Conservation (phyloP, 2,888 invertebrate genomes). For the Cinara cedri region DNA sequence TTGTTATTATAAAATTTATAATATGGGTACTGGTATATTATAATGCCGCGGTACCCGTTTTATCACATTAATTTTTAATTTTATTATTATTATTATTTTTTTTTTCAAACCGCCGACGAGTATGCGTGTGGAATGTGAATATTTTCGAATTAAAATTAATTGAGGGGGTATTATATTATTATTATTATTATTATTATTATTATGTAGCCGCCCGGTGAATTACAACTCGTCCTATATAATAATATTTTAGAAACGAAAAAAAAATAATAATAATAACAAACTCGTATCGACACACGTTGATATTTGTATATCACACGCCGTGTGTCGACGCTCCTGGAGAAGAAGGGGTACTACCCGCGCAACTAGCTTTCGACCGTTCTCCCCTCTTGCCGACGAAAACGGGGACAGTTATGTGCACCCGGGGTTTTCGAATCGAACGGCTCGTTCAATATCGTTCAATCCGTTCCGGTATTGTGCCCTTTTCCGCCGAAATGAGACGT, state of each 20-base stretch:
- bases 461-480: too few species aligned
- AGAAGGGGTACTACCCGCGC: too few species aligned
- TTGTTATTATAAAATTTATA: too few species aligned
- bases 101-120: neutral
- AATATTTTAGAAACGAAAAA: neutral
- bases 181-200: neutral
- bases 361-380: too few species aligned
- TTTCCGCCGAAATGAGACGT: too few species aligned
- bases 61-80: too few species aligned
- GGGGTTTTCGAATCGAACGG: too few species aligned
- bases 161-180: slow-evolving; percentile 4
- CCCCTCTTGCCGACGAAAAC: too few species aligned
- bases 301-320: neutral
- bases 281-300: neutral
- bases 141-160: slow-evolving; percentile 21
- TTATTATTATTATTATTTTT: slow-evolving; percentile 2
- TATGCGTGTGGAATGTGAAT: slow-evolving; percentile 16
- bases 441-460: too few species aligned
- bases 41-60: neutral
- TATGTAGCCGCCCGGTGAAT: too few species aligned
- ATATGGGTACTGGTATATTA: neutral
- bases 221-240: slow-evolving; percentile 5
- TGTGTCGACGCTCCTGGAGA: too few species aligned
- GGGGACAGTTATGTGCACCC: too few species aligned
- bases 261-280: neutral